Percentiles rank a stretch among this genome's conserved stretches.
Conservation (phyloP, 2,888 invertebrate genomes). For the Drosophila fulvimacula region DNA sequence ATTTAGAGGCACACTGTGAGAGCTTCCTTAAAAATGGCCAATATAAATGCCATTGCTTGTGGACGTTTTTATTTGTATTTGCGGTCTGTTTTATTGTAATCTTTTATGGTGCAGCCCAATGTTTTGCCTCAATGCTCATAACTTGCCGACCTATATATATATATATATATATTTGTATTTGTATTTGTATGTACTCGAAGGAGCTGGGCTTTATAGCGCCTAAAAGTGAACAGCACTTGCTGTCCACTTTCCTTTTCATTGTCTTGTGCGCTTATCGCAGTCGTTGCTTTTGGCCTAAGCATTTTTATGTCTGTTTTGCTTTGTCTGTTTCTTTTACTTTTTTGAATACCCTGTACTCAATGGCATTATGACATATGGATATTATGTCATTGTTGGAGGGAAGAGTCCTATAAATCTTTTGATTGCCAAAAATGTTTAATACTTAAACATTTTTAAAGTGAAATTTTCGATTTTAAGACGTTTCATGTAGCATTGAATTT, state of each 20-base stretch:
- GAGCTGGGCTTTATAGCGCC: slow-evolving; percentile 39
- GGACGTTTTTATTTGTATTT: slow-evolving; percentile 62
- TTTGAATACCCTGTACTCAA: slow-evolving; percentile 1
- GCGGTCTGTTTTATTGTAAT: slow-evolving; percentile 69
- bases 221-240: slow-evolving; percentile 53
- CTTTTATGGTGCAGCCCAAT: slow-evolving; percentile 67
- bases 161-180: slow-evolving; percentile 10
- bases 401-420: no score
- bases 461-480: no score
- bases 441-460: no score
- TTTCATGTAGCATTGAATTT: no score
- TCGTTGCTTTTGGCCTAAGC: slow-evolving; percentile 54
- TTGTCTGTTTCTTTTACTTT: slow-evolving; percentile 45
- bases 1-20: not conserved
- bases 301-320: slow-evolving; percentile 68
- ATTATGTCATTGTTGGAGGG: not conserved
- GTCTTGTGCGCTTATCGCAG: slow-evolving; percentile 59
- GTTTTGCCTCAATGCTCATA: slow-evolving; percentile 63
- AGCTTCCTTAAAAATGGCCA: slow-evolving; percentile 34
- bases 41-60: slow-evolving; percentile 64
- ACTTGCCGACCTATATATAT: slow-evolving; percentile 41
- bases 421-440: no score
- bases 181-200: not conserved
- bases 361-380: not conserved
- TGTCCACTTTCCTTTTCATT: slow-evolving; percentile 61